Base-by-base conservation (phyloP, 2,888 invertebrate species). In the Andrena chrysosceles region DNA sequence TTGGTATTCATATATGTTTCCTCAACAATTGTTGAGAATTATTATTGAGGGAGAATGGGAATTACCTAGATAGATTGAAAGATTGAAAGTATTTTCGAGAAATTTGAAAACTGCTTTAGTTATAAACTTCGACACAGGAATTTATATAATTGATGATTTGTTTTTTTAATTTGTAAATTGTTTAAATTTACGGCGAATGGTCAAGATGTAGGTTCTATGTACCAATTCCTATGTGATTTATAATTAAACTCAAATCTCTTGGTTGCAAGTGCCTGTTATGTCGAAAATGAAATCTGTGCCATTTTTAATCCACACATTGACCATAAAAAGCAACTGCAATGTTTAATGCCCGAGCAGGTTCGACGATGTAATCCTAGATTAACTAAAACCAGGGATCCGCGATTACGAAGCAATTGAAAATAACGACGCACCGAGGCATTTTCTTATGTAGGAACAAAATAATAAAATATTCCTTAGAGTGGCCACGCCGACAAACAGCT, bases 351-450 rank as follows among this genome's bases (percentile, higher is more conserved):
- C 64, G 59, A 52, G 63, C 73, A 64, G 52, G 56, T 33, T 77
- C 77, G 49, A 72, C 2, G 10, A 33, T 29, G 23, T 63, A 70
- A 66, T 31, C 33, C 4, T 56, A 73, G 52, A 73, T 23, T 64
- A 48, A 68, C n/a, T 48, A 20, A 81, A 73, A 49, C 29, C 64
- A 60, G 49, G 64, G 73, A 77, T 81, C 64, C 71, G 67, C 54
- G 54, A 81, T 71, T 48, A 63, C 10, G 7, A 77, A 31, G 7
- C 8, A 77, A 68, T 72, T 20, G 31, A 33, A 48, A 5, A 73
- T 31, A 62, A 31, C 23, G 80, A 80, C 66, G 71, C 76, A 80
- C 71, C 69, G 70, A 76, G 80, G 70, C 49, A 75, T 33, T 42
- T 60, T 64, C 63, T 63, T 62, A 62, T 20, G 23, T 23, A 56